A percentile compares a stretch with the other conserved stretches of the same genome.
These are phyloP conservation scores for Drosophila hydei DNA, from an alignment of 1,140 invertebrate species.

Conservation along the genomic window DNA sequence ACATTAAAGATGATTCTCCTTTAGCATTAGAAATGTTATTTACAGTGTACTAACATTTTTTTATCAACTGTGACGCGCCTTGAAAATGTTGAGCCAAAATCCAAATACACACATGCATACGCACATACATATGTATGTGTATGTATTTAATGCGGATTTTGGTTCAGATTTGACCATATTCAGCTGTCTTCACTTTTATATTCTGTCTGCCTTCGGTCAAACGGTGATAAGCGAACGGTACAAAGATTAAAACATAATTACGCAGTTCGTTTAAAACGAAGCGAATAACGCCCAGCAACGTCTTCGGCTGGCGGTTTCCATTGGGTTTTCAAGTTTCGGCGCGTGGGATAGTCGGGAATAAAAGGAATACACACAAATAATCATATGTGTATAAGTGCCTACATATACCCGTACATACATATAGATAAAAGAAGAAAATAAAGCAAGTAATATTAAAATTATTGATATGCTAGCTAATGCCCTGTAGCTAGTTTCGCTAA, in stretches of 20 bases:
- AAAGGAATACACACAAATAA: constrained; percentile 2
- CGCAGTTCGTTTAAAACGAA: constrained; percentile 46
- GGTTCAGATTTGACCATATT: constrained; percentile 13
- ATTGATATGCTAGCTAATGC: background rate
- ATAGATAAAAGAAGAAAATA: background rate
- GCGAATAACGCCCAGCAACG: constrained; percentile 62
- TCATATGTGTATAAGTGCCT: background rate
- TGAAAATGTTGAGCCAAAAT: too few relatives aligned
- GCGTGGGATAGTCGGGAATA: background rate
- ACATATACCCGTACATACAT: background rate
- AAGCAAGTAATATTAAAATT: background rate
- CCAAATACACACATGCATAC: background rate
- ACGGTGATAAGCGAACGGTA: constrained; percentile 45
- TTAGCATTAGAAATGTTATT: too few relatives aligned
- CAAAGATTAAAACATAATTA: constrained; percentile 61
- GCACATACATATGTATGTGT: background rate
- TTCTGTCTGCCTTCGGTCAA: constrained; percentile 31
- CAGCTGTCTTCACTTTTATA: constrained; percentile 17
- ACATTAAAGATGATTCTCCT: too few relatives aligned
- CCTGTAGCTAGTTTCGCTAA: background rate
- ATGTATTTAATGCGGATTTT: background rate
- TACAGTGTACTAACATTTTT: too few relatives aligned
- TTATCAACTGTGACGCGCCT: too few relatives aligned
- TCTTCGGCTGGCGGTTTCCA: background rate
- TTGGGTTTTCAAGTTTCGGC: constrained; percentile 8